phyloP scores from a whole-genome alignment of 2,113 vertebrate genomes.

The Heliornis fulica region DNA sequence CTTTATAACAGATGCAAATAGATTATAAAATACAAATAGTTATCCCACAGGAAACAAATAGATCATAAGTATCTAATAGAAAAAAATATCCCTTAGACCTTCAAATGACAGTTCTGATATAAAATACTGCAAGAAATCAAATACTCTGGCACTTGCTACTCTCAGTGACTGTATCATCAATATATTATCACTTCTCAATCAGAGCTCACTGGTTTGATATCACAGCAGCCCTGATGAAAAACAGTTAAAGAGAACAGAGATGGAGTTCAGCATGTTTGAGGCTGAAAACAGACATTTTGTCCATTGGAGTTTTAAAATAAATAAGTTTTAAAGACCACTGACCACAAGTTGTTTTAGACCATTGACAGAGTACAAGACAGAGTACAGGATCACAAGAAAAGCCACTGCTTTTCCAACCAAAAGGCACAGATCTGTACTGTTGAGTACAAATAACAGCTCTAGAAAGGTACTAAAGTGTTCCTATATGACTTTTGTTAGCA shows the following conservation, averaged over 20 bases:
- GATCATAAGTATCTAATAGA: background rate
- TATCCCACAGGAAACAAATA: background rate
- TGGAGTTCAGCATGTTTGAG: background rate
- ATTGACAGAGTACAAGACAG: background rate
- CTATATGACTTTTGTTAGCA: background rate
- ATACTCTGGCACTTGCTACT: background rate
- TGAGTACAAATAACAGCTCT: background rate
- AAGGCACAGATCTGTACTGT: background rate
- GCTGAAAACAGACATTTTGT: background rate
- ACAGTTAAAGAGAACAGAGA: background rate
- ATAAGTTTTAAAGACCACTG: background rate
- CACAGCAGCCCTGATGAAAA: background rate
- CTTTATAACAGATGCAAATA: background rate
- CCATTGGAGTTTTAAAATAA: background rate
- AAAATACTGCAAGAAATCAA: background rate
- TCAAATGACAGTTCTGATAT: background rate
- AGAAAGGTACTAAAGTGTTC: background rate
- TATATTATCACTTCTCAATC: background rate
- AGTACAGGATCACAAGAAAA: too few relatives aligned
- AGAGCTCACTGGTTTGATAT: background rate
- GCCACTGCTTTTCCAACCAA: background rate
- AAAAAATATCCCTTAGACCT: slow-evolving; percentile 14
- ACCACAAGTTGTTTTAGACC: background rate
- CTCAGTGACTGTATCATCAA: background rate
- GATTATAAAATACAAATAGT: background rate